Evolutionary conservation across 2,113 vertebrate species (phyloP).

Genomic region (Cyprinus carpio): DNA sequence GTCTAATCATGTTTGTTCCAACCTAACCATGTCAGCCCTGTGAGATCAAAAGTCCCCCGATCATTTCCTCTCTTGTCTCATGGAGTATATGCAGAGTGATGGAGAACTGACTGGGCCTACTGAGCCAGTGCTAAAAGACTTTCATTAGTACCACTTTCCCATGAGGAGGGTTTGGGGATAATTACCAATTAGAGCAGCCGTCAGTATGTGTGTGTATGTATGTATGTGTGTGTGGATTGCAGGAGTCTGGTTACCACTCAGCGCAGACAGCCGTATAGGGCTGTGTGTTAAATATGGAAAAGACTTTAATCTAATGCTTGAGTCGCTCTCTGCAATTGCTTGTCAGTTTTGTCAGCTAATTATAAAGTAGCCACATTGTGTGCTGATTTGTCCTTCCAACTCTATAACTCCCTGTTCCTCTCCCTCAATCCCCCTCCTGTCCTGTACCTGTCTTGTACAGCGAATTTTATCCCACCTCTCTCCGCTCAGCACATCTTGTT

Average conservation of each 20-base stretch:
- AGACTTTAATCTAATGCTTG: conserved; percentile 72
- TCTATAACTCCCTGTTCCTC: not conserved
- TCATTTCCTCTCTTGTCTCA: too few species aligned
- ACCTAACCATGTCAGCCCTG: not conserved
- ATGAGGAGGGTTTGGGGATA: conserved; percentile 67
- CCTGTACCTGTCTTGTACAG: not conserved
- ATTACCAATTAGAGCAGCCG: conserved; percentile 75
- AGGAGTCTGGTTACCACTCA: conserved; percentile 49
- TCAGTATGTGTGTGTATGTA: conserved; percentile 54
- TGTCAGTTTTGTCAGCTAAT: conserved; percentile 85
- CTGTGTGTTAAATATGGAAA: conserved; percentile 72
- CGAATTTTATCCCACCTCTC: not conserved
- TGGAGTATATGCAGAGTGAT: not conserved
- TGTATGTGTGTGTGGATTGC: conserved; percentile 23
- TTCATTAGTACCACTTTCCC: conserved; percentile 67
- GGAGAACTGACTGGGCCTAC: conserved; percentile 46
- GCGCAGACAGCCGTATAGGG: conserved; percentile 65
- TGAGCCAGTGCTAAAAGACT: conserved; percentile 55
- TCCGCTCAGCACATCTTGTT: not conserved
- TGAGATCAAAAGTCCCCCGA: too few species aligned
- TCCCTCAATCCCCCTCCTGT: conserved; percentile 1
- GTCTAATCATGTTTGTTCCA: not conserved
- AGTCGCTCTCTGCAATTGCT: conserved; percentile 67
- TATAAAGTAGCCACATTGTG: conserved; percentile 69
- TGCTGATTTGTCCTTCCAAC: not conserved